phyloP scores from a whole-genome alignment of 2,888 invertebrate species.

The Rhagonycha fulva region DNA sequence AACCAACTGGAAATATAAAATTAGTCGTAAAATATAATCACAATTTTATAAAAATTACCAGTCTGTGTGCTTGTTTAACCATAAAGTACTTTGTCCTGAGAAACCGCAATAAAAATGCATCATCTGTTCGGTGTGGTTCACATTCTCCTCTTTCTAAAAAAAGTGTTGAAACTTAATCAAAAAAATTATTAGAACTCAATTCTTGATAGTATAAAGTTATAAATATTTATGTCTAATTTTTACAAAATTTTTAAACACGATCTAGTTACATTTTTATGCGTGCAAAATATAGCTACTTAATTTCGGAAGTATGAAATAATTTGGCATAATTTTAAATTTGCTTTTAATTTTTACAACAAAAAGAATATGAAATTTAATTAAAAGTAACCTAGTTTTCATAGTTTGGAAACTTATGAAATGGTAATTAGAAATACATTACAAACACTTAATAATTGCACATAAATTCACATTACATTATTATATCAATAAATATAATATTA shows the following conservation, averaged over 20 bases:
- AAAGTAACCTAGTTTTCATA: not conserved
- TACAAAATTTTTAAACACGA: too few relatives aligned
- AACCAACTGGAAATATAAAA: constrained; percentile 62
- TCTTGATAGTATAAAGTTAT: too few relatives aligned
- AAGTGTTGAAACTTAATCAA: not conserved
- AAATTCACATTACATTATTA: not conserved
- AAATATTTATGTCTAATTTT: too few relatives aligned
- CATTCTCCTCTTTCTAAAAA: constrained; percentile 75
- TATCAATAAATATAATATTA: too few relatives aligned
- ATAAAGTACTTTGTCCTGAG: constrained; percentile 75
- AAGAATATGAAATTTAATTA: not conserved
- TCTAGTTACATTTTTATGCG: not conserved
- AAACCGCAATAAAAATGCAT: constrained; percentile 74
- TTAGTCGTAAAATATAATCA: not conserved
- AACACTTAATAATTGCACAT: not conserved
- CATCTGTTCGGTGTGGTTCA: constrained; percentile 75
- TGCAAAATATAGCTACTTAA: not conserved
- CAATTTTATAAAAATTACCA: constrained; percentile 61
- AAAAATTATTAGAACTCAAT: too few relatives aligned
- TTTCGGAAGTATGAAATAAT: not conserved
- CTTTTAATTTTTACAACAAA: not conserved
- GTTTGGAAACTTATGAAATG: too few relatives aligned
- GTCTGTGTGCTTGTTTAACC: constrained; percentile 70
- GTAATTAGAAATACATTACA: not conserved
- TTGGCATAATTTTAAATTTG: not conserved